Evolutionary conservation across 1,140 invertebrate species (phyloP).

Genomic region (Panagrolaimus sp.): DNA sequence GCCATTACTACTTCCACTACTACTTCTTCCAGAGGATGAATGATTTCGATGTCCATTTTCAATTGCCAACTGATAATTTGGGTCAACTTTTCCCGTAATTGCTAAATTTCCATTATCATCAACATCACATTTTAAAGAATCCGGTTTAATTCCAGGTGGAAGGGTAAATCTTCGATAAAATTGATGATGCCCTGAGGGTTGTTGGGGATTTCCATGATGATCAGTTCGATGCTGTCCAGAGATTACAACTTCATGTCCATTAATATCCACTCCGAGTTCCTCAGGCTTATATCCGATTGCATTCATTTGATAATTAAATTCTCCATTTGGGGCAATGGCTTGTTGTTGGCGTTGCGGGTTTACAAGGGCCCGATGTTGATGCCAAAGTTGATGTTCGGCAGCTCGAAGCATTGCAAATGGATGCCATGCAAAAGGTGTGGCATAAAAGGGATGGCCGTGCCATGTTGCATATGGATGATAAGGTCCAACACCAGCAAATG

Average conservation of each 20-base stretch:
- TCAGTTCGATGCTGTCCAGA: not conserved
- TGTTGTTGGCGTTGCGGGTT: not conserved
- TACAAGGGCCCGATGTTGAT: not conserved
- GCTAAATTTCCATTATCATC: slow-evolving; percentile 4
- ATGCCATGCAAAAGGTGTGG: not conserved
- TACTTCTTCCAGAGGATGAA: not conserved
- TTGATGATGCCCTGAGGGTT: not conserved
- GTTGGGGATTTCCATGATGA: too few relatives aligned
- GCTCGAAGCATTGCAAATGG: not conserved
- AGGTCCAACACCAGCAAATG: too few relatives aligned
- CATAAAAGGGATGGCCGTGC: too few relatives aligned
- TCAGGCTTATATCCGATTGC: slow-evolving; percentile 10
- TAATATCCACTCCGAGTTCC: not conserved
- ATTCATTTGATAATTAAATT: slow-evolving; percentile 7
- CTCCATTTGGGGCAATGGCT: not conserved
- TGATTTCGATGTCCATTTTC: not conserved
- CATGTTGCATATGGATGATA: too few relatives aligned
- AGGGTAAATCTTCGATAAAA: slow-evolving; percentile 10
- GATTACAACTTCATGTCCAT: slow-evolving; percentile 1
- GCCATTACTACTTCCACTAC: not conserved
- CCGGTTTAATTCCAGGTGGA: not conserved
- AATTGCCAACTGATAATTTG: not conserved
- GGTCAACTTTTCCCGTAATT: not conserved
- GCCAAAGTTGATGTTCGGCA: not conserved
- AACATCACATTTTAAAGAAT: not conserved